These are phyloP conservation scores for Meandrina meandrites DNA, from an alignment of 92 coral and sea anemone genomes.

Conservation along the genomic window DNA sequence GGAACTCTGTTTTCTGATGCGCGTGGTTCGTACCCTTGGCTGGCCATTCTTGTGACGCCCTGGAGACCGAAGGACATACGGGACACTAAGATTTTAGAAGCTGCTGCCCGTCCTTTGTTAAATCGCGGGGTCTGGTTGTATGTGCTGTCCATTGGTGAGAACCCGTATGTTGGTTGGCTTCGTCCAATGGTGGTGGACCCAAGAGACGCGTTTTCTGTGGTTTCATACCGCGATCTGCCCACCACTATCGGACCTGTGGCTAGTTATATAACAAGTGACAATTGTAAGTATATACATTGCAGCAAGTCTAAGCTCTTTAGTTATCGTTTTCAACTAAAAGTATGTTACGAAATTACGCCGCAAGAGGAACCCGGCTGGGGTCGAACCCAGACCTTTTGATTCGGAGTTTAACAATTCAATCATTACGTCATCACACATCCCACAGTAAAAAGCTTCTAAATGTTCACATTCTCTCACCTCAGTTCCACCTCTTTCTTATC, in stretches of 20 bases:
- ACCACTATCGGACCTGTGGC: constrained; percentile 39
- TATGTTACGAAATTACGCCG: background rate
- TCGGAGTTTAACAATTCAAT: background rate
- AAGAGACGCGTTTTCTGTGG: constrained; percentile 36
- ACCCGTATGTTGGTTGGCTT: constrained; percentile 30
- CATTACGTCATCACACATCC: background rate
- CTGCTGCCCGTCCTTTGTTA: constrained; percentile 41
- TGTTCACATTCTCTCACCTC: background rate
- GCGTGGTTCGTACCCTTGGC: constrained; percentile 38
- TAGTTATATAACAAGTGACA: constrained; percentile 29
- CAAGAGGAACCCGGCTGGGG: background rate
- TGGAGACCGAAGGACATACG: constrained; percentile 26
- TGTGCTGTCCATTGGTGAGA: constrained; percentile 48
- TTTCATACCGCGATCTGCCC: constrained; percentile 40
- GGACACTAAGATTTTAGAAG: constrained; percentile 11
- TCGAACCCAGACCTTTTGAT: background rate
- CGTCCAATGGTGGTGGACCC: constrained; percentile 35
- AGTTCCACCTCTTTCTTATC: no score
- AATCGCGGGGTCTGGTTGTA: constrained; percentile 55
- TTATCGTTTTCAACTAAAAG: background rate
- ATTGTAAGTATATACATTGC: constrained; percentile 22
- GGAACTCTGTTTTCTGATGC: constrained; percentile 41
- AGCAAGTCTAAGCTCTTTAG: background rate
- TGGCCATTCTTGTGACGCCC: constrained; percentile 32
- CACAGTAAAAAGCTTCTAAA: background rate